Base-by-base conservation (phyloP, 2,113 vertebrate species). In the Gobiocypris rarus region DNA sequence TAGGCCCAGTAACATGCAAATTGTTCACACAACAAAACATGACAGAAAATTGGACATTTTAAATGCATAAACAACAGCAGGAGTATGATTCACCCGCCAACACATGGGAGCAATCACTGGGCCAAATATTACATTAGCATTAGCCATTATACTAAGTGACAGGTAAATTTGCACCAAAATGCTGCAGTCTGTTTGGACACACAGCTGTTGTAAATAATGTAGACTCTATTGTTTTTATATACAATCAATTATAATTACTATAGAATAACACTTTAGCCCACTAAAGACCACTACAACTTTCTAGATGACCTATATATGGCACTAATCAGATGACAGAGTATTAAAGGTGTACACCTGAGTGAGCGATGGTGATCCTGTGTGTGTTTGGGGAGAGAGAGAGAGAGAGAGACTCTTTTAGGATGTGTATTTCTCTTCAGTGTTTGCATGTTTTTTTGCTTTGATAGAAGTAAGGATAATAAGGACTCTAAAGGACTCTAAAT, bases 41-140 rank as follows among this genome's bases (percentile, higher is more conserved):
- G 26, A 75, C 69, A 71, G 69, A 45, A 45, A 71, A 45, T 24
- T 45, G 8, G 69, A 45, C 19, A 71, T 71, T 71, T 71, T 45
- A 71, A 71, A 45, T 52, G 73, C 48, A 75, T 75, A 52, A 75
- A 75, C 43, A 54, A 75, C 73, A 75, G 73, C 73, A 50, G 73
- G 73, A 31, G 26, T 11, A 54, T 75, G 73, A 75, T 52, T 75
- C 73, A 75, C 26, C 3, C 31, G 14, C 48, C 54, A 11, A 71
- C 69, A 75, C 73, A 75, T 34, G 73, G 45, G 31, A 31, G 31
- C 31, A 31, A 1, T 17, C 31, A 54, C 48, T 31, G 26, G 15
- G 26, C 73, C 73, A 75, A 75, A 75, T 31, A 31, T 74, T 74
- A 26, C 14, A 73, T 48, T 73, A 26, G 38, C n/a, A 50, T 31